Base-by-base conservation (phyloP, 2,888 invertebrate genomes). In the Apodemia hepburni region DNA sequence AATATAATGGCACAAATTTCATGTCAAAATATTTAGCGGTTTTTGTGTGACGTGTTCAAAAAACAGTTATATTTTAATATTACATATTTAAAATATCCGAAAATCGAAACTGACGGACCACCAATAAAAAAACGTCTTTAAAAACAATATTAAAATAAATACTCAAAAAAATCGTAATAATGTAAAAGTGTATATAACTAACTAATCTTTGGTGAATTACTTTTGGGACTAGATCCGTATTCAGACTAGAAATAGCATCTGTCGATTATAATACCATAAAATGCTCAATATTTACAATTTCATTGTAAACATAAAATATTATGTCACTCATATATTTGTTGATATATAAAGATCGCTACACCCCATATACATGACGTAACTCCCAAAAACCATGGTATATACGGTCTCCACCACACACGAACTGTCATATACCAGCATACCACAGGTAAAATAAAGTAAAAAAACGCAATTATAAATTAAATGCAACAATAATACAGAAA, bases 361-460 rank as follows among this genome's bases (percentile, higher is more conserved):
- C 97, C 97, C 96, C 97, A 97, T 88, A 97, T 93, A 93, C 97
- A 97, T 84, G 96, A 96, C 82, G 97, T 96, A 85, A 97, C 95
- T 87, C 97, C 97, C 92, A 97, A 94, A 94, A 96, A 95, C 87
- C 97, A 92, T 78, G 97, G 96, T 92, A 96, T 85, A 77, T 94
- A 93, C 78, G 92, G 92, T 81, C 92, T 90, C 85, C 93, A 91
- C 88, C 93, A 90, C 66, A 75, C 78, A 73, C 93, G 92, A 92
- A 93, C 94, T 94, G 81, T 80, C 65, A 71, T 67, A 63, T 58
- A 64, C 70, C 71, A 82, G 76, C 81, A 84, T 84, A 85, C 83
- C 75, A 81, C 81, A 79, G 77, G 73, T 73, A 75, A 72, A 76
- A 80, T 82, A 83, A 85, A 72, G 82, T 82, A 70, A 83, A 87